A percentile compares a stretch with the other conserved stretches of the same genome.
These are phyloP conservation scores for Tinamus guttatus DNA, from an alignment of 2,113 vertebrate genomes.

Conservation along the genomic window DNA sequence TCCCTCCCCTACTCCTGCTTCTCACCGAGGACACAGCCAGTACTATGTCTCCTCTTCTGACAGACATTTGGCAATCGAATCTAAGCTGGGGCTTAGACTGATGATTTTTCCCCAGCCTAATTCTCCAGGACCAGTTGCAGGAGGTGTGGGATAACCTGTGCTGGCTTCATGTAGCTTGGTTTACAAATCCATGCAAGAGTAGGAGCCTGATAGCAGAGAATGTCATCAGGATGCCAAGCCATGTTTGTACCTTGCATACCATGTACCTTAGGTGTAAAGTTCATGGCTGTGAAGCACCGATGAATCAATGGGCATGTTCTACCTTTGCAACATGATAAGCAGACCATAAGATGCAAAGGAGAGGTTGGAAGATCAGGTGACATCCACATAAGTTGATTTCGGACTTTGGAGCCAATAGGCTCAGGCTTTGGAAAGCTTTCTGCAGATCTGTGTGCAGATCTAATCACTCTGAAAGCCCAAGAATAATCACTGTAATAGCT, in stretches of 20 bases:
- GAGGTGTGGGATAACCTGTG: background rate
- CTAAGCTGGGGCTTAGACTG: background rate
- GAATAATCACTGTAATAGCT: background rate
- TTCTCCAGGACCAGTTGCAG: background rate
- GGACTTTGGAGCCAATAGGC: background rate
- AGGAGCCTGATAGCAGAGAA: background rate
- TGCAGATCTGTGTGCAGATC: background rate
- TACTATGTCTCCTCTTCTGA: background rate
- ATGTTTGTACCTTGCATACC: rapidly evolving
- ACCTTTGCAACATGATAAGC: background rate
- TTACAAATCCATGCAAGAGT: background rate
- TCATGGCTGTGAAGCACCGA: background rate
- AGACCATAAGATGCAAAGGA: background rate
- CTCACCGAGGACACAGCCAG: background rate
- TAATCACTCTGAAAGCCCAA: background rate
- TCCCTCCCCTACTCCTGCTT: background rate
- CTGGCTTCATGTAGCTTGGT: background rate
- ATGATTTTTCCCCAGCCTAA: background rate
- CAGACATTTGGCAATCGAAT: background rate
- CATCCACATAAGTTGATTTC: background rate
- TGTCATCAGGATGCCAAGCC: background rate
- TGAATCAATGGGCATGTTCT: background rate
- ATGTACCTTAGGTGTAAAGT: background rate
- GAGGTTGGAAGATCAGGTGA: background rate
- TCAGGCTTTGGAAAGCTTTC: background rate